Conservation (phyloP, 2,888 invertebrate genomes). For the Stenotaenia linearis region DNA sequence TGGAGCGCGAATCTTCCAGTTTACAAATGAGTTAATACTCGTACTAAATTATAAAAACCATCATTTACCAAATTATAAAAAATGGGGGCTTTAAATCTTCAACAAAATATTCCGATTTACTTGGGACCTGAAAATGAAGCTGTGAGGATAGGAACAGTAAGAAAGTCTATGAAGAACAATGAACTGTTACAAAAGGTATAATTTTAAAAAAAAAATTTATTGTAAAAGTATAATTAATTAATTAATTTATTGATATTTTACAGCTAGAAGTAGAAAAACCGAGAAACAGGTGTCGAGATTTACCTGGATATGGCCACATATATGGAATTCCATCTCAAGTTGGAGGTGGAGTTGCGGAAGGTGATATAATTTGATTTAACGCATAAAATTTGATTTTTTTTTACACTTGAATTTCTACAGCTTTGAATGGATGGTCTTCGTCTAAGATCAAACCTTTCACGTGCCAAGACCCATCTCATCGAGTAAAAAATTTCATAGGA, state of each 20-base stretch:
- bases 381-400: not conserved
- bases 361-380: not conserved
- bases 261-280: not conserved
- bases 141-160: not conserved
- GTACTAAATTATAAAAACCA: too few species aligned
- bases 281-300: not conserved
- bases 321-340: not conserved
- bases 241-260: not conserved
- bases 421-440: not conserved
- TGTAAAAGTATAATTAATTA: not conserved
- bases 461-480: not conserved
- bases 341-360: not conserved
- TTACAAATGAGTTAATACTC: too few species aligned
- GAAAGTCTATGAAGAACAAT: not conserved
- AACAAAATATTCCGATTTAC: not conserved
- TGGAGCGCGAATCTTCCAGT: too few species aligned
- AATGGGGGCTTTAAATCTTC: not conserved
- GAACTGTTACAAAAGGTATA: not conserved
- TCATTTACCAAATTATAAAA: not conserved
- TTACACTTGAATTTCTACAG: not conserved
- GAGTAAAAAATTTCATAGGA: not conserved
- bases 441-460: not conserved
- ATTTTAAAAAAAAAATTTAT: too few species aligned
- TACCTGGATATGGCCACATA: not conserved
- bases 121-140: not conserved